These are phyloP conservation scores for Heteropelma amictum DNA, from an alignment of 2,888 invertebrate genomes.

Conservation along the genomic window DNA sequence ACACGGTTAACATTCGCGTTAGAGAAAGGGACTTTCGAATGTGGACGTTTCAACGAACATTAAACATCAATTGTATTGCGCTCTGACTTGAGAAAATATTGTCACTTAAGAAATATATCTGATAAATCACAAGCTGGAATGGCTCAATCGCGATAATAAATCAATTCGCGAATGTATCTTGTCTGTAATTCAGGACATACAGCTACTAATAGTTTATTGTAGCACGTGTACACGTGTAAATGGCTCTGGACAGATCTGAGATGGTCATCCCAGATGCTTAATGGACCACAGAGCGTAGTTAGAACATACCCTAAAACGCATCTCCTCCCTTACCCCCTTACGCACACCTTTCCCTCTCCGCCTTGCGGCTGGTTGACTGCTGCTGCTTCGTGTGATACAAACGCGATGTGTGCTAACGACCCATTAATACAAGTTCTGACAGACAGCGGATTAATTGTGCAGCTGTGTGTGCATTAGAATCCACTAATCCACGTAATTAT, in stretches of 20 bases:
- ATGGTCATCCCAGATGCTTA: slow-evolving; percentile 54
- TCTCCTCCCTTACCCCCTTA: neutral
- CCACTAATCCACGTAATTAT: slow-evolving; percentile 46
- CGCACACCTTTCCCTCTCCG: neutral
- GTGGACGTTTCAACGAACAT: too few relatives aligned
- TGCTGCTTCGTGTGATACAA: slow-evolving; percentile 28
- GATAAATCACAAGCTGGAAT: too few relatives aligned
- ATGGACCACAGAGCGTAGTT: slow-evolving; percentile 47
- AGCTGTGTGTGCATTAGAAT: slow-evolving; percentile 21
- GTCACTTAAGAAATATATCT: too few relatives aligned
- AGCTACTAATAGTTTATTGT: slow-evolving; percentile 44
- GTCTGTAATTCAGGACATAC: slow-evolving; percentile 7
- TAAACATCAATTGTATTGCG: too few relatives aligned
- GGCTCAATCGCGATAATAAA: neutral
- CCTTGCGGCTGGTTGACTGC: slow-evolving; percentile 21
- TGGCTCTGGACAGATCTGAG: slow-evolving; percentile 54
- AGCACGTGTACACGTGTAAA: slow-evolving; percentile 50
- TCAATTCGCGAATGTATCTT: neutral
- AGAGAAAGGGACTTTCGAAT: too few relatives aligned
- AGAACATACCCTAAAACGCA: slow-evolving; percentile 2
- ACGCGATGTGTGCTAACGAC: slow-evolving; percentile 40
- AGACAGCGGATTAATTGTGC: slow-evolving; percentile 51
- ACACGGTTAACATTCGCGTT: too few relatives aligned
- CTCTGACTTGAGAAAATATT: too few relatives aligned
- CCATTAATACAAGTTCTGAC: slow-evolving; percentile 52